Evolutionary conservation across 1,140 invertebrate species (phyloP), one percentile per base, ranked within the genome.

Genomic region (Popillia japonica): DNA sequence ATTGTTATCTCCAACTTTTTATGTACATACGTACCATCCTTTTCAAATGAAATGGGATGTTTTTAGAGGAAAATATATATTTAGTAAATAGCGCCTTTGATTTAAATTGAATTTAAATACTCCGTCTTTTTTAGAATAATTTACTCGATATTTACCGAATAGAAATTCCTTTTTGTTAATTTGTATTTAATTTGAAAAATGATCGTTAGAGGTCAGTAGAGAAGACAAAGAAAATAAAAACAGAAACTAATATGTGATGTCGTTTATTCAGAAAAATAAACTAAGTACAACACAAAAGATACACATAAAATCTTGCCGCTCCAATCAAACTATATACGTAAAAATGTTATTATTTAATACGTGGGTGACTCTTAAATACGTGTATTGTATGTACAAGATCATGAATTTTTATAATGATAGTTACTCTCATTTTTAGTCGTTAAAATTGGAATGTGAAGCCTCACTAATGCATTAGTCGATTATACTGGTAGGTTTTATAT

Each of bases 251-350:
- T 40, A 59, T 40, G 75, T 61, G 75, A 59, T 76, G 75, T 61
- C 27, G 22, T 68, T 68, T 68, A 68, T 68, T 68, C 59, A 76
- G 75, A 76, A 27, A 76, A 76, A 61, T 76, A 61, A 48, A 40
- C 75, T 76, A 76, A 76, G 44, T 61, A 59, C 44, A 55, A 76
- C 59, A 44, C 44, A 76, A 77, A 77, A 40, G 40, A 77, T 23
- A 77, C 14, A 48, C 9, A 40, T 27, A 20, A 17, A 34, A 64
- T 72, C 11, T 55, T 73, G 44, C 68, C 40, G 41, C 7, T 34
- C 27, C 61, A 23, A 22, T 23, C 22, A 68, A 68, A 68, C 61
- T 68, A 68, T 68, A 68, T 27, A 68, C 61, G 61, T 68, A 68
- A 68, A 68, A 68, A 68, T 68, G 61, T 14, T 68, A 64, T 22